Evolutionary conservation across 2,113 vertebrate genomes (phyloP).

Genomic region (Telmatochromis bifrenatus): DNA sequence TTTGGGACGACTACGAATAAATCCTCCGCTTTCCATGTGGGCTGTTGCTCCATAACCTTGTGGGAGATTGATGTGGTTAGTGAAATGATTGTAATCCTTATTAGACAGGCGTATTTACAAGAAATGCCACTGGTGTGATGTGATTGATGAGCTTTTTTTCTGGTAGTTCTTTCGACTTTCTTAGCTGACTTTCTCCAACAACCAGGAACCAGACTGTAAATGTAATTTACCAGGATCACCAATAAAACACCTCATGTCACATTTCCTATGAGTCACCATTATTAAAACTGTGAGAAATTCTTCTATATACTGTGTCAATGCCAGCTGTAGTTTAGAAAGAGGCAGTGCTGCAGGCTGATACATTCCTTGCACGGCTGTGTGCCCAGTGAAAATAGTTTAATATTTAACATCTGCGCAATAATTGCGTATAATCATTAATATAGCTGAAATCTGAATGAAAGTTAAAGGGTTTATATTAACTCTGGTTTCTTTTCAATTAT

Average conservation of each 20-base stretch:
- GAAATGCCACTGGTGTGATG: not conserved
- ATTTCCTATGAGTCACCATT: not conserved
- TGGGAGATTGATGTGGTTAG: not conserved
- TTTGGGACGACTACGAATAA: conserved; percentile 82
- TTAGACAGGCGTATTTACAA: not conserved
- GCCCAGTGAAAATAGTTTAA: not conserved
- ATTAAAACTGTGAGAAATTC: not conserved
- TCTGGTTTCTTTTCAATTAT: not conserved
- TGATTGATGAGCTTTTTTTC: not conserved
- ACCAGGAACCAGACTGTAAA: not conserved
- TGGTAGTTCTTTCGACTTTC: not conserved
- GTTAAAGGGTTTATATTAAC: not conserved
- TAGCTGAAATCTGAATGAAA: not conserved
- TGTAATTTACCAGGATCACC: not conserved
- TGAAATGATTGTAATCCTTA: not conserved
- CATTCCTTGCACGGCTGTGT: not conserved
- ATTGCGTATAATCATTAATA: not conserved
- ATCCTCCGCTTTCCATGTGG: conserved; percentile 92
- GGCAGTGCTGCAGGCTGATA: not conserved
- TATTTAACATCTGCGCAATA: not conserved
- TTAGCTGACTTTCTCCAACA: not conserved
- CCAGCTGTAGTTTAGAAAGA: not conserved
- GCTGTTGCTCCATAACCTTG: conserved; percentile 86
- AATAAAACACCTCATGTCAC: not conserved
- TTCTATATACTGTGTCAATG: not conserved